These are phyloP conservation scores for Esox niger DNA, from an alignment of 2,113 vertebrate genomes.

Conservation along the genomic window DNA sequence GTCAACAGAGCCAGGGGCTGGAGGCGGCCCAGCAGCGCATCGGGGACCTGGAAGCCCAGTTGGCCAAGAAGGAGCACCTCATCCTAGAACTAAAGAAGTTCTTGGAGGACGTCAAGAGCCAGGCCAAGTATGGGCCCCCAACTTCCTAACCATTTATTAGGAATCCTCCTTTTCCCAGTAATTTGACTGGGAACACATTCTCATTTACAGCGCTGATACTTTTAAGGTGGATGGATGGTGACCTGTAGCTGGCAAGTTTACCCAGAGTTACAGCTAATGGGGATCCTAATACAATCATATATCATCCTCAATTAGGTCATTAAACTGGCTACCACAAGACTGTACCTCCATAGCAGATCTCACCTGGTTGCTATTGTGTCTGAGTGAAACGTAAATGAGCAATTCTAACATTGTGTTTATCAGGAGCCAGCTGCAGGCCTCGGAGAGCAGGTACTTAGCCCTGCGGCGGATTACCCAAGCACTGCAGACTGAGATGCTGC, in stretches of 20 bases:
- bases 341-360: too few relatives aligned
- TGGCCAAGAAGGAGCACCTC: constrained; percentile 87
- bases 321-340: too few relatives aligned
- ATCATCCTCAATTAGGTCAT: too few relatives aligned
- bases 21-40: constrained; percentile 86
- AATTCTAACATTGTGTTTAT: neutral
- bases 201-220: too few relatives aligned
- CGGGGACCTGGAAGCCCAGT: constrained; percentile 85
- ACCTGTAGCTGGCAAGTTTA: too few relatives aligned
- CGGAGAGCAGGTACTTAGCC: constrained; percentile 81
- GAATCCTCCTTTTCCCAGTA: too few relatives aligned
- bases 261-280: too few relatives aligned
- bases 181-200: too few relatives aligned
- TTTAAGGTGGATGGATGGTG: too few relatives aligned
- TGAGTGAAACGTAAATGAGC: too few relatives aligned
- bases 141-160: neutral
- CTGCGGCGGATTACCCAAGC: constrained; percentile 81
- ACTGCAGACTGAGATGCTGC: constrained; percentile 85
- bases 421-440: constrained; percentile 82
- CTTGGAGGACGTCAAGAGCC: constrained; percentile 87
- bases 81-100: constrained; percentile 91
- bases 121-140: constrained; percentile 76
- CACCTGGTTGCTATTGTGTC: too few relatives aligned
- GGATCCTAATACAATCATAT: too few relatives aligned
- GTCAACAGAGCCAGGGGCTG: constrained; percentile 85